Evolutionary conservation across 2,888 invertebrate genomes (phyloP).

Genomic region (Acronicta aceris): DNA sequence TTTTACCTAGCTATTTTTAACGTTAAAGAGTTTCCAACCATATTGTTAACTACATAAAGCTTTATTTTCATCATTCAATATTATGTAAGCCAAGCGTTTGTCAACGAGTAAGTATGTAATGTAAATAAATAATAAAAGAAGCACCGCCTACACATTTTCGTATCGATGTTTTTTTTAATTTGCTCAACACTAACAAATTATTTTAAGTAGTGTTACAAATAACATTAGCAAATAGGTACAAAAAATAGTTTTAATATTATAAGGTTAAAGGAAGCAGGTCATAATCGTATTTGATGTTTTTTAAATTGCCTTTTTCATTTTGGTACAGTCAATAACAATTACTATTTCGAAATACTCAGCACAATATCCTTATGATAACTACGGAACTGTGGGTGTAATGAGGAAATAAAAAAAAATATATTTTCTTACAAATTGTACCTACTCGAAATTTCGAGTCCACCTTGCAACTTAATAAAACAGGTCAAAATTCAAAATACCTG

Average conservation of each 20-base stretch:
- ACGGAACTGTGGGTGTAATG: not conserved
- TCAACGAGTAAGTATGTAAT: constrained; percentile 57
- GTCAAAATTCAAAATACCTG: constrained; percentile 6
- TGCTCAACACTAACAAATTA: constrained; percentile 40
- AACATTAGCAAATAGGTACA: constrained; percentile 10
- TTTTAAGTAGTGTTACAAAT: constrained; percentile 42
- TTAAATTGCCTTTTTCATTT: no score
- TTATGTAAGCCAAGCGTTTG: constrained; percentile 49
- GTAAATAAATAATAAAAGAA: constrained; percentile 64
- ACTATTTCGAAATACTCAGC: not conserved
- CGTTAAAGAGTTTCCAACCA: constrained; percentile 52
- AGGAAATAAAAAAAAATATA: not conserved
- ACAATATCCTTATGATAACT: not conserved
- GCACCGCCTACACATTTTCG: constrained; percentile 52
- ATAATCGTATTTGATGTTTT: not conserved
- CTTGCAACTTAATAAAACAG: constrained; percentile 3
- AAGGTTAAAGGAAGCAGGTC: not conserved
- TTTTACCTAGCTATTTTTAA: constrained; percentile 46
- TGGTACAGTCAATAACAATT: not conserved
- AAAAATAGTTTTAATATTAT: not conserved
- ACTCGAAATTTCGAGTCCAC: not conserved
- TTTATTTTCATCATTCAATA: constrained; percentile 36
- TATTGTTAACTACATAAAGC: constrained; percentile 41
- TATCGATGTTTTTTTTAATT: constrained; percentile 53
- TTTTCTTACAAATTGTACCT: not conserved